Percentiles rank a stretch among this genome's conserved stretches.
phyloP scores from a whole-genome alignment of 2,888 invertebrate species.

The Campopleginae sp. region DNA sequence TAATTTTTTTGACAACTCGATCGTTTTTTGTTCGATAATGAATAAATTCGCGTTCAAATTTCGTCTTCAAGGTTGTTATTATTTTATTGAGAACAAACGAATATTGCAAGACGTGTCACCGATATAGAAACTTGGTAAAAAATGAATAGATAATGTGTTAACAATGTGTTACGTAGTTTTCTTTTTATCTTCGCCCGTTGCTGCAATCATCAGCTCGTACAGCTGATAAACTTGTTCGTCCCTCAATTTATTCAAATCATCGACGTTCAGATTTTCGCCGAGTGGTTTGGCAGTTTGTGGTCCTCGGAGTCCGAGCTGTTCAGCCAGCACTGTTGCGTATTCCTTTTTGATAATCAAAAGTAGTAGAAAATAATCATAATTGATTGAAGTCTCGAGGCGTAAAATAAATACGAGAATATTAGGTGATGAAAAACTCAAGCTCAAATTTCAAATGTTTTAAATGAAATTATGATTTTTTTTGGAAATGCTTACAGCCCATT shows the following conservation, averaged over 20 bases:
- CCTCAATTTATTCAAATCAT: conserved; percentile 89
- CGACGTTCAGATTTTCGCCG: conserved; percentile 87
- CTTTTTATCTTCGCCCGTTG: conserved; percentile 83
- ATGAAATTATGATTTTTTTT: conserved; percentile 14
- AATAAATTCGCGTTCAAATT: not conserved
- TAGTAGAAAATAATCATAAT: conserved; percentile 42
- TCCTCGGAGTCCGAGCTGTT: conserved; percentile 90
- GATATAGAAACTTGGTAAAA: not conserved
- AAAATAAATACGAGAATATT: not conserved
- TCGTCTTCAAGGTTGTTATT: not conserved
- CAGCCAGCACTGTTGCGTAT: conserved; percentile 90
- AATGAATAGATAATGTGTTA: not conserved
- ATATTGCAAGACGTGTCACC: not conserved
- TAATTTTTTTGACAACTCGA: not conserved
- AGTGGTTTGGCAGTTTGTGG: conserved; percentile 86
- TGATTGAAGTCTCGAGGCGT: not conserved
- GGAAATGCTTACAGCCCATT: conserved; percentile 91
- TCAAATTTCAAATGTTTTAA: not conserved
- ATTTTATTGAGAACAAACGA: conserved; percentile 1
- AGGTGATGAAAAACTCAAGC: conserved; percentile 41
- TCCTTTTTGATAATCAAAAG: conserved; percentile 85
- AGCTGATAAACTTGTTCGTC: conserved; percentile 94
- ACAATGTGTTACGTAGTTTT: conserved; percentile 25
- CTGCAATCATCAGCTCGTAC: conserved; percentile 92
- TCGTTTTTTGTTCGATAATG: not conserved